Evolutionary conservation across 2,113 vertebrate genomes (phyloP).

Genomic region (Rhinichthys klamathensis): DNA sequence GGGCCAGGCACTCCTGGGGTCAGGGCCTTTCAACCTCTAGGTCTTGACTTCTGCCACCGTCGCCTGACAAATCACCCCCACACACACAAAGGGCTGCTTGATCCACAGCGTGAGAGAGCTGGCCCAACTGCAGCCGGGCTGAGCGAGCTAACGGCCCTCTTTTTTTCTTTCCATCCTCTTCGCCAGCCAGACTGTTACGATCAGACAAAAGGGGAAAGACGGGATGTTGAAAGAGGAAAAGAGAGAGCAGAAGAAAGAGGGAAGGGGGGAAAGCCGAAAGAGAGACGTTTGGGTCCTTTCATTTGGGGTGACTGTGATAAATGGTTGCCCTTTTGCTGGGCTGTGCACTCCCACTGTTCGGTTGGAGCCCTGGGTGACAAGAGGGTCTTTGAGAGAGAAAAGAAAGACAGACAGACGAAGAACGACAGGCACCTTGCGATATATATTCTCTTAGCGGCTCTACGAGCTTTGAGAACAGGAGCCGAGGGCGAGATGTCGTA

Average conservation of each 20-base stretch:
- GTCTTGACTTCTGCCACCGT: slow-evolving; percentile 98
- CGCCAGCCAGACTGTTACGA: slow-evolving; percentile 79
- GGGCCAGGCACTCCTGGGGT: slow-evolving; percentile 91
- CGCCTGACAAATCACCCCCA: slow-evolving; percentile 92
- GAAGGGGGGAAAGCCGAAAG: slow-evolving; percentile 57
- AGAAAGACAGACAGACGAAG: slow-evolving; percentile 41
- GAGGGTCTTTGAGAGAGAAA: slow-evolving; percentile 75
- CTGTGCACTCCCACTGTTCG: slow-evolving; percentile 78
- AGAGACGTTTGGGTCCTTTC: slow-evolving; percentile 96
- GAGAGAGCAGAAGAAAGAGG: slow-evolving; percentile 37
- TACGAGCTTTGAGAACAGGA: slow-evolving; percentile 10
- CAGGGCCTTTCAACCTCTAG: slow-evolving; percentile 98
- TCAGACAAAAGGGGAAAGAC: slow-evolving; percentile 83
- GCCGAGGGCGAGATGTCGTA: slow-evolving; percentile 43
- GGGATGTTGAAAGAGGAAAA: slow-evolving; percentile 63
- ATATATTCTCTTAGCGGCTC: slow-evolving; percentile 49
- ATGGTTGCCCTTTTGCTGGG: slow-evolving; percentile 89
- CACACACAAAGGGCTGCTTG: slow-evolving; percentile 88
- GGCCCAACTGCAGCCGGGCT: slow-evolving; percentile 67
- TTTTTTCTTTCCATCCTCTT: slow-evolving; percentile 48
- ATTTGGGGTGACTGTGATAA: slow-evolving; percentile 93
- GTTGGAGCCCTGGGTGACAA: slow-evolving; percentile 83
- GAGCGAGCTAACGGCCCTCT: slow-evolving; percentile 63
- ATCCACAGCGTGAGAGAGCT: slow-evolving; percentile 83
- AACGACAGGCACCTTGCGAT: slow-evolving; percentile 28